Evolutionary conservation across 2,797 vertebrate genomes (phyloP), one percentile per base, ranked within the genome.

Genomic region (Meda fulgida): DNA sequence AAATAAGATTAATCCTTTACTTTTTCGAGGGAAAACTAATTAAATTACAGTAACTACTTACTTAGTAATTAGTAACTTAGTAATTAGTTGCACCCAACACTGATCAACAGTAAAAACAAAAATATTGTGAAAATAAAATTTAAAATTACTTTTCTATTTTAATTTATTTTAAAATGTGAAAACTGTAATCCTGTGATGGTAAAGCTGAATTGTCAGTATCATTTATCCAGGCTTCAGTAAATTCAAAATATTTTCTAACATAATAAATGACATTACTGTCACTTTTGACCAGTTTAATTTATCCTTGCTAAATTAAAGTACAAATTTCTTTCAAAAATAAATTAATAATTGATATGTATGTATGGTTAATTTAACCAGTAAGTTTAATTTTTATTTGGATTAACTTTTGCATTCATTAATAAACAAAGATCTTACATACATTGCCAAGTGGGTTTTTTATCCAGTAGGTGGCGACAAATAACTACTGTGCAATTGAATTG

Each of bases 381-480:
- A n/a, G 53, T 29, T 31, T 0, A 3, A 14, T 63, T 63, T 60
- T 53, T 16, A 65, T 65, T 65, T 16, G 26, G 6, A 13, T 60
- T 1, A 60, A 3, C 60, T 73, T 19, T 73, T 73, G 19, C 46
- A 51, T 51, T 73, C 9, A 51, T 51, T 36, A 75, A 34, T 75
- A 40, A 26, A 43, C 11, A 14, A 60, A 19, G 2, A 40, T 60
- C 14, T 11, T n/a, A 2, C n/a, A 26, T 78, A 16, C n/a, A 48
- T 53, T 78, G 23, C 6, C 5, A 16, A 38, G 4, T 77, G 7
- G 0, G 18, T 14, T 55, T 53, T 75, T 40, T 46, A 14, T 81
- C 84, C 88, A 84, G 34, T 66, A 87, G 86, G 80, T 80, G 88
- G 88, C 43, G 36, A 46, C 63, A 82, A 21, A 81, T 70, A 76